Conservation (phyloP, 2,888 invertebrate genomes). For the Caenorhabditis becei region DNA sequence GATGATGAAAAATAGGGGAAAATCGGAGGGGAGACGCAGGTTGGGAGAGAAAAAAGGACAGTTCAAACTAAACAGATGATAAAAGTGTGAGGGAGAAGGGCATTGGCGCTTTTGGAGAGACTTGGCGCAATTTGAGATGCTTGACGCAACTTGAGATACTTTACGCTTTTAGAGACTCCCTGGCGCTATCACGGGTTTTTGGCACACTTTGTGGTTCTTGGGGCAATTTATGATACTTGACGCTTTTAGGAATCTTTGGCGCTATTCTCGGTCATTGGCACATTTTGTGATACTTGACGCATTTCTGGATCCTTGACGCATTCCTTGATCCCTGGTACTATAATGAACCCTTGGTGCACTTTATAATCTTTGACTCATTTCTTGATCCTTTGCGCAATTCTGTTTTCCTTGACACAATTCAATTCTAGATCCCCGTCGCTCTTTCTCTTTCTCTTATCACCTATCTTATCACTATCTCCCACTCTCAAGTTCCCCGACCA, state of each 20-base stretch:
- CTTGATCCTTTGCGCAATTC: neutral
- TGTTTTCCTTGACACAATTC: neutral
- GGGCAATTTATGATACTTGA: too few species aligned
- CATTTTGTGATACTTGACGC: too few species aligned
- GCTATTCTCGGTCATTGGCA: too few species aligned
- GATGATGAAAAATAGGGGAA: neutral
- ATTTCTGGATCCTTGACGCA: neutral
- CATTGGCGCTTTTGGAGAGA: neutral
- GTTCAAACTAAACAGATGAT: neutral
- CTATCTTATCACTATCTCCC: too few species aligned
- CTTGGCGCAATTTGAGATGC: too few species aligned
- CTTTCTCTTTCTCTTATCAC: neutral
- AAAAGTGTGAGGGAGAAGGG: neutral
- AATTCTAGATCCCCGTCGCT: neutral
- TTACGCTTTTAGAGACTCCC: too few species aligned
- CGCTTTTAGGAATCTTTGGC: too few species aligned
- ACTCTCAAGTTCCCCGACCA: neutral
- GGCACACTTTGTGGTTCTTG: too few species aligned
- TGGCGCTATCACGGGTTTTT: too few species aligned
- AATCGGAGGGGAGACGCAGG: neutral
- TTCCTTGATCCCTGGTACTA: neutral
- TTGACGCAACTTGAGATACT: too few species aligned
- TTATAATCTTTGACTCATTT: neutral
- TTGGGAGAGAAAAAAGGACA: neutral
- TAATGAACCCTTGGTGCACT: neutral